Base-by-base conservation (phyloP, 2,113 vertebrate genomes). In the Fulica atra region DNA sequence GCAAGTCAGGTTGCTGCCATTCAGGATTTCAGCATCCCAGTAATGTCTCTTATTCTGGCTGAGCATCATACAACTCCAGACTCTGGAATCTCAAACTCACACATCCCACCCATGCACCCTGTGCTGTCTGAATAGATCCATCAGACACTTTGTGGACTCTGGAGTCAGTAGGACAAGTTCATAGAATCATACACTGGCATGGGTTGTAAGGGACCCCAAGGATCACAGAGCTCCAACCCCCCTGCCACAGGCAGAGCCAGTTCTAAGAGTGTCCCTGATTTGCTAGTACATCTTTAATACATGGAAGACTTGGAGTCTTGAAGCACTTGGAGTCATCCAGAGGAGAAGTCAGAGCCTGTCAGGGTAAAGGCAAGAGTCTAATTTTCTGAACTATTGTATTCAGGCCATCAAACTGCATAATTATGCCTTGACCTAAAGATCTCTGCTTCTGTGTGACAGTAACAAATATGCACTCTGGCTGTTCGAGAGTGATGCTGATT, bases 1-100 rank as follows among this genome's bases (percentile, higher is more conserved):
- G 31, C 33, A 4, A 11, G 7, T 23, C 23, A 13, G 6, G 2
- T 5, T 8, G 19, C 65, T 36, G 1, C 5, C 25, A 13, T 4
- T 11, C 9, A 23, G 76, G 42, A 17, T 46, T 81, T 48, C 71
- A 16, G 38, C 46, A 29, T 53, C 36, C 46, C 42, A 6, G 68
- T 19, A 6, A 13, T 7, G 1, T 11, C 28, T 89, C 24, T 59
- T 33, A 7, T 35, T 46, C 46, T 40, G 50, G 11, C 7, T 33
- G 10, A 54, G 18, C 13, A 24, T 46, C 19, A 28, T 4, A 19
- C 13, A 44, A 1, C 15, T 77, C 14, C 9, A 83, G 19, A 23
- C 10, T 63, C 77, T 46, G 33, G 7, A 18, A 84, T 65, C 13
- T 20, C 63, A 42, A 9, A 38, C 13, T 35, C 3, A 7, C 25